These are phyloP conservation scores for Centropus bengalensis DNA, from an alignment of 2,113 vertebrate genomes.

Conservation along the genomic window DNA sequence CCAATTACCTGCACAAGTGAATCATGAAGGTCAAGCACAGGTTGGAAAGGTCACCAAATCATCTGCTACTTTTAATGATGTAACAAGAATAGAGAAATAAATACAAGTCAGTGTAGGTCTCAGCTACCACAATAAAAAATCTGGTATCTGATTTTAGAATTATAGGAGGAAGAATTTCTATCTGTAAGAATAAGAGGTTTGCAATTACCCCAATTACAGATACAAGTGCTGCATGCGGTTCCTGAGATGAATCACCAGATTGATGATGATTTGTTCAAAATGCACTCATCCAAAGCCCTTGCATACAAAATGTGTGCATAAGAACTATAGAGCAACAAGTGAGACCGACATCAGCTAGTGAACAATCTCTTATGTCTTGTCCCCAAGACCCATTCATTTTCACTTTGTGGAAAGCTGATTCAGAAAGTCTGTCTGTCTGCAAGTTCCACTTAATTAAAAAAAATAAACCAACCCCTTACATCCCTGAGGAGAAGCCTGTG, in stretches of 20 bases:
- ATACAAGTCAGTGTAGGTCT: background rate
- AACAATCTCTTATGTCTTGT: background rate
- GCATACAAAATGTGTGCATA: background rate
- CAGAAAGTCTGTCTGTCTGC: background rate
- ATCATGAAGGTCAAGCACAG: slow-evolving; percentile 62
- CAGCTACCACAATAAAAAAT: background rate
- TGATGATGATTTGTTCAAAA: slow-evolving; percentile 54
- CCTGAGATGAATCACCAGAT: slow-evolving; percentile 54
- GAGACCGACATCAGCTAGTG: background rate
- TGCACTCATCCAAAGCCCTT: background rate
- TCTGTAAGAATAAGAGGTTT: slow-evolving; percentile 45
- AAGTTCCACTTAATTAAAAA: background rate
- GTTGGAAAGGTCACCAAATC: slow-evolving; percentile 59
- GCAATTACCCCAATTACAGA: slow-evolving; percentile 49
- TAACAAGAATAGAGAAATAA: slow-evolving; percentile 20
- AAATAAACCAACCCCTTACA: background rate
- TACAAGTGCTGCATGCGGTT: background rate
- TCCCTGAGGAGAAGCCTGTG: background rate
- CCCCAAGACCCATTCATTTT: background rate
- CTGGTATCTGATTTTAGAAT: slow-evolving; percentile 17
- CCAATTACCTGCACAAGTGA: slow-evolving; percentile 66
- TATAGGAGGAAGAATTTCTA: slow-evolving; percentile 1
- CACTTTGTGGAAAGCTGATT: background rate
- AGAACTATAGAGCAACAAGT: slow-evolving; percentile 14
- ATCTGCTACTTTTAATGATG: slow-evolving; percentile 24